Base-by-base conservation (phyloP, 2,797 vertebrate genomes). In the Lutjanus campechanus region DNA sequence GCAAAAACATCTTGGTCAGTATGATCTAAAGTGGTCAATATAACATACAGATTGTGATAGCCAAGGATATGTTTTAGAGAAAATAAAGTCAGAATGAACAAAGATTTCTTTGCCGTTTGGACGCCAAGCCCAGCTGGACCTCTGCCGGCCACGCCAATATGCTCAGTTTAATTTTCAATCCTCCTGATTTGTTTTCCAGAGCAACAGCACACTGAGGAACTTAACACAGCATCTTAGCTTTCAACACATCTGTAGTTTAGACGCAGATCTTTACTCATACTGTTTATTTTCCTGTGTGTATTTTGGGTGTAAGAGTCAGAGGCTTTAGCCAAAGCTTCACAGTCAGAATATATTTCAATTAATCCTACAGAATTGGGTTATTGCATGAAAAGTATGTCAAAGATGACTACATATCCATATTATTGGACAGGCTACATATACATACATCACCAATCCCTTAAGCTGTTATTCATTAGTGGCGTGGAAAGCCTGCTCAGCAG, bases 391-490 rank as follows among this genome's bases (percentile, higher is more conserved):
- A 67, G 56, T 46, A 44, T 82, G 81, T 82, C 75, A 83, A 75
- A 73, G 64, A 75, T 79, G 69, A 82, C 71, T 82, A 46, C 60
- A 58, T 72, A 65, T 90, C 79, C 70, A 85, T 82, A 86, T 85
- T 84, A 82, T 85, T 49, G 79, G 86, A 88, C 76, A 81, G 15
- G 76, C 70, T 80, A 65, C 70, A 79, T 20, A 77, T 46, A 64
- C 69, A 73, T 79, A 84, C 80, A 89, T 76, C 73, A 43, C 51
- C 86, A 83, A 85, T 89, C 89, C 85, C 61, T 66, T 88, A 79
- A 96, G 95, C 94, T 95, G 94, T 90, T 95, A 95, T 95, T 95
- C 94, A 96, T 96, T 96, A 94, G 93, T 84, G 81, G 86, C 93
- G 92, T 93, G 95, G 96, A 96, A 96, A 95, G 93, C 75, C 69